These are phyloP conservation scores for Ctenochaetus hawaiiensis DNA, from an alignment of 2,797 vertebrate species.

Conservation along the genomic window DNA sequence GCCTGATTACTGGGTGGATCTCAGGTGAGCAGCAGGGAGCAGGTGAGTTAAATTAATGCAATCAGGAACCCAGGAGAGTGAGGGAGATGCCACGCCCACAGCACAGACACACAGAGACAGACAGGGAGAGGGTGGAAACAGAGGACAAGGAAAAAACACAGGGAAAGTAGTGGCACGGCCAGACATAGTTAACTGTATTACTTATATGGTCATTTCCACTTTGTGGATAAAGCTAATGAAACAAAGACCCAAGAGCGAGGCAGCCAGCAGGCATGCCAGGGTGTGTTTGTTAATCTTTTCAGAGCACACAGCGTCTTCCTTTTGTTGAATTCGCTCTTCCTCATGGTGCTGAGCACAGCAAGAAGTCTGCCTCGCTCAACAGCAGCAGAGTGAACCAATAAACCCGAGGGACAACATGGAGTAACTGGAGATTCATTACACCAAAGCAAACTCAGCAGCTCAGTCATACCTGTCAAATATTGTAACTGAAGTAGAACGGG, in stretches of 20 bases:
- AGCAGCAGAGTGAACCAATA: slow-evolving; percentile 22
- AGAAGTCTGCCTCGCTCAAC: slow-evolving; percentile 25
- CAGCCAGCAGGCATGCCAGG: slow-evolving; percentile 12
- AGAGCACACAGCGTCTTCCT: slow-evolving; percentile 8
- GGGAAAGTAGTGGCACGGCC: too few species aligned
- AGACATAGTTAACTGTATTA: slow-evolving; percentile 48
- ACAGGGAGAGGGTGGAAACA: too few species aligned
- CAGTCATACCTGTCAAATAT: slow-evolving; percentile 30
- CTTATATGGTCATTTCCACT: slow-evolving; percentile 38
- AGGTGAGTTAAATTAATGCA: too few species aligned
- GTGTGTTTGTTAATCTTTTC: slow-evolving; percentile 50
- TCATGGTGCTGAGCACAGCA: slow-evolving; percentile 24
- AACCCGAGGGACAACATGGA: slow-evolving; percentile 36
- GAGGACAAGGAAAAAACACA: too few species aligned
- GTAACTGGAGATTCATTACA: slow-evolving; percentile 44
- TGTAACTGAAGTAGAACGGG: slow-evolving; percentile 11
- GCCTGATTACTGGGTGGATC: too few species aligned
- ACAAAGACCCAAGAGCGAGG: slow-evolving; percentile 19
- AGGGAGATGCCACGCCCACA: too few species aligned
- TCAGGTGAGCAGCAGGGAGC: too few species aligned
- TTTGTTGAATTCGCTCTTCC: slow-evolving; percentile 22
- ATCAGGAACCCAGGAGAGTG: too few species aligned
- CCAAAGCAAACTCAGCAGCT: slow-evolving; percentile 22
- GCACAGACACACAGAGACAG: too few species aligned
- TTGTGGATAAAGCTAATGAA: slow-evolving; percentile 44